Percentiles rank a stretch among this genome's conserved stretches.
phyloP scores from a whole-genome alignment of 1,140 invertebrate species.

The Idris sp. region DNA sequence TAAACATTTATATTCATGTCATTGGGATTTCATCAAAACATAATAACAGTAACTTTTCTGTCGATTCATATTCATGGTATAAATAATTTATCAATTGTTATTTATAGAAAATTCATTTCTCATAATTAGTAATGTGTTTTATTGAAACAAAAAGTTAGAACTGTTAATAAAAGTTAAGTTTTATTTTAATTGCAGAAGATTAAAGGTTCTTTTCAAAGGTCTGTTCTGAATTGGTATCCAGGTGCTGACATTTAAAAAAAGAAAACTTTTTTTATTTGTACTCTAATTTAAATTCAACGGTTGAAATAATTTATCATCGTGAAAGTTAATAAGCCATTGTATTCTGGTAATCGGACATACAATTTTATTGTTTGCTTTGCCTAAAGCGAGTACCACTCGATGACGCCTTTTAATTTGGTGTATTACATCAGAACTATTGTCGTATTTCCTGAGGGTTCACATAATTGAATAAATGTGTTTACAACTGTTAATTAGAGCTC shows the following conservation, averaged over 20 bases:
- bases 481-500: conserved; percentile 38
- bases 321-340: conserved; percentile 13
- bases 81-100: too few relatives aligned
- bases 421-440: conserved; percentile 48
- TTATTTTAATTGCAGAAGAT: too few relatives aligned
- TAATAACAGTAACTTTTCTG: too few relatives aligned
- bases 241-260: conserved; percentile 6
- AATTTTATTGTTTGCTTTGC: conserved; percentile 25
- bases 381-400: conserved; percentile 23
- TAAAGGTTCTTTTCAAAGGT: too few relatives aligned
- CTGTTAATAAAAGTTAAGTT: too few relatives aligned
- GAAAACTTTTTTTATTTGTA: neutral
- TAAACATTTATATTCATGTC: conserved; percentile 34
- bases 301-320: conserved; percentile 8
- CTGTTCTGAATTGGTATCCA: neutral
- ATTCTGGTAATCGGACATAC: conserved; percentile 12
- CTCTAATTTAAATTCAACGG: conserved; percentile 7
- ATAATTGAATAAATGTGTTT: conserved; percentile 48
- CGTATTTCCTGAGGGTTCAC: conserved; percentile 16
- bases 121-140: too few relatives aligned
- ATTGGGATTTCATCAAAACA: neutral
- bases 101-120: too few relatives aligned
- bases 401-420: conserved; percentile 32
- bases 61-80: too few relatives aligned
- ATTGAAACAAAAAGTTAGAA: too few relatives aligned